Evolutionary conservation across 1,140 invertebrate species (phyloP), one percentile per base, ranked within the genome.

Genomic region (Drosophila ficusphila): DNA sequence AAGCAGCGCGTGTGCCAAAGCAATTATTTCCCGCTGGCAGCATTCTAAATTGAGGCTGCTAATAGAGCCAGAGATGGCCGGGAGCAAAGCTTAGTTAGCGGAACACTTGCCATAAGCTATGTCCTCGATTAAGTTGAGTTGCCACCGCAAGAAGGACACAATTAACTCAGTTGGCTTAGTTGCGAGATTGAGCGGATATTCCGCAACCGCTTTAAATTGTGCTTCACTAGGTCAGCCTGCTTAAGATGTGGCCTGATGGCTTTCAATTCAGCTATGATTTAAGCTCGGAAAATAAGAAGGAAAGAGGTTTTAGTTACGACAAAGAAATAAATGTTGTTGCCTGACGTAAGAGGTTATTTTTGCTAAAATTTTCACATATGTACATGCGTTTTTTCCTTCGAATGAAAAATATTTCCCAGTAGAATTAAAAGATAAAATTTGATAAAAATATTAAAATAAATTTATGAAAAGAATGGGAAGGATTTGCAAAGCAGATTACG

Each of bases 21-120:
- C 76, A 86, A 85, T 85, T 85, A 85, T 85, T 86, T 86, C 56
- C 85, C 74, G 79, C 81, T 86, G 76, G 60, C 79, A 85, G 79
- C 79, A 79, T 75, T 86, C 83, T 76, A 70, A 79, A 85, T 86
- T 72, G 62, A 83, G 79, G 76, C 65, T 61, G 49, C 49, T 79
- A 69, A 85, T 79, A 86, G 81, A 62, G 69, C 64, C 61, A 33
- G 46, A 51, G 39, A 71, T 19, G 67, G 51, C 42, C 44, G 25
- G 53, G 19, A 49, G 52, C 56, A 44, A 34, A 48, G 69, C 56
- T 62, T 29, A 42, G 68, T 47, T 51, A 19, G 67, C 42, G 57
- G 56, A 33, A 62, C 69, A 42, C 33, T 73, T 73, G 69, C 68
- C 69, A 57, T 46, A 34, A 58, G 69, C 54, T 48, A 73, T 73